Base-by-base conservation (phyloP, 2,113 vertebrate species). In the Centropus bengalensis region DNA sequence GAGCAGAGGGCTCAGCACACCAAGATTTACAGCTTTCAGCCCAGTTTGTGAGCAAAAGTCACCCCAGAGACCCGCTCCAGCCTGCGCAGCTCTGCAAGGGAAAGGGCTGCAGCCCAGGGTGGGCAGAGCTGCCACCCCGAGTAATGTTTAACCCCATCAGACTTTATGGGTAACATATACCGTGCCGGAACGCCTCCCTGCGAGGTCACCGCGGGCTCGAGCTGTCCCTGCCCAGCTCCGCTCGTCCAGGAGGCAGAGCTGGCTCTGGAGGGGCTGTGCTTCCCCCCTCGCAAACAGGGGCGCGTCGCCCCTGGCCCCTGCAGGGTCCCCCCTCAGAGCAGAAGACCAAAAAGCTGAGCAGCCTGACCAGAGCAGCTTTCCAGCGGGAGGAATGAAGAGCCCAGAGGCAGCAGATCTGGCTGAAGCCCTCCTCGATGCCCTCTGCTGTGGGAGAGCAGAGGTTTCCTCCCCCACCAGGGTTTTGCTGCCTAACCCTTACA, bases 71-170 rank as follows among this genome's bases (percentile, higher is more conserved):
- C 56, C 67, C 3, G 6, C 82, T 81, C 62, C 75, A 85, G 81
- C 70, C 62, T 75, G 75, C 63, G 33, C n/a, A 1, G 71, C 75
- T 84, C 80, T 28, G n/a, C 49, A 14, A 83, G 68, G 66, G 74
- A 91, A 51, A 88, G 44, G 42, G n/a, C 82, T 92, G 75, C 70
- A 70, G 63, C 70, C 12, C 16, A 14, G 36, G 44, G 38, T 1
- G 0, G 45, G 84, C 54, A 68, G 17, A 63, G 42, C 75, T 74
- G 91, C 63, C 84, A 92, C 30, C 64, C 62, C 3, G 1, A 94
- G 78, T 97, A 97, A 97, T 96, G 67, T 97, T 97, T 97, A 97
- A 97, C 95, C 70, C 63, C 52, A 24, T 81, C 90, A 82, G 73
- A 80, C 81, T 97, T 97, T 96, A 97, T 94, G 63, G 93, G 96